Evolutionary conservation across 53 echinoderm and acorn worm species (phyloP), one percentile per base, ranked within the genome.

Genomic region (Echinometra lucunter): DNA sequence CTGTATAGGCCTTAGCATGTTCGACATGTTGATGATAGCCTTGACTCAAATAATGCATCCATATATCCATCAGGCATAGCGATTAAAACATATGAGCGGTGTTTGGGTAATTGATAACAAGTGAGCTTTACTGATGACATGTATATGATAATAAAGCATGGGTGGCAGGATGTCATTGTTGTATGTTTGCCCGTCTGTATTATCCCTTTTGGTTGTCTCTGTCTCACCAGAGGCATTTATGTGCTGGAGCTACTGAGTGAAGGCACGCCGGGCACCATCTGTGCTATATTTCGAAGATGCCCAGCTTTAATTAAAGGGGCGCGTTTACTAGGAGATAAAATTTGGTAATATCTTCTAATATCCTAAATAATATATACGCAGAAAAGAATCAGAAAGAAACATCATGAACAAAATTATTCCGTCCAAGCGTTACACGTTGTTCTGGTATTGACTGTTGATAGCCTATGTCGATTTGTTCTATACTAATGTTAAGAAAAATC

Each of bases 51-150:
- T 66, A 66, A 58, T 66, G 15, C 69, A 66, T 35, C 40, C 91
- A 70, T 91, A 91, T 66, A 91, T 91, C 91, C 37, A 45, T 91
- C 91, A 91, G 91, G 47, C 44, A 9, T 44, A 44, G 45, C 45
- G 69, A 91, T 91, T 91, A 91, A 91, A 91, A 91, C 66, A 69
- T 67, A 69, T 91, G 91, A 91, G 91, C 91, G 21, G 70, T 91
- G 91, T 69, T 91, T 91, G 91, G 66, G 69, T 91, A 91, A 91
- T 91, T 91, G 91, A 91, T 91, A 91, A 91, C 91, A 91, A 91
- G 69, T 91, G 91, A 91, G 58, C 70, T 91, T 91, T 69, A 44
- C 72, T 91, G 69, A 66, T 91, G 91, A 91, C 91, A 91, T 69
- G 69, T 91, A 91, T 91, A 91, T 67, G 91, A 91, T 69, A 69